phyloP scores from a whole-genome alignment of 2,113 vertebrate genomes.

The Anas platyrhynchos region DNA sequence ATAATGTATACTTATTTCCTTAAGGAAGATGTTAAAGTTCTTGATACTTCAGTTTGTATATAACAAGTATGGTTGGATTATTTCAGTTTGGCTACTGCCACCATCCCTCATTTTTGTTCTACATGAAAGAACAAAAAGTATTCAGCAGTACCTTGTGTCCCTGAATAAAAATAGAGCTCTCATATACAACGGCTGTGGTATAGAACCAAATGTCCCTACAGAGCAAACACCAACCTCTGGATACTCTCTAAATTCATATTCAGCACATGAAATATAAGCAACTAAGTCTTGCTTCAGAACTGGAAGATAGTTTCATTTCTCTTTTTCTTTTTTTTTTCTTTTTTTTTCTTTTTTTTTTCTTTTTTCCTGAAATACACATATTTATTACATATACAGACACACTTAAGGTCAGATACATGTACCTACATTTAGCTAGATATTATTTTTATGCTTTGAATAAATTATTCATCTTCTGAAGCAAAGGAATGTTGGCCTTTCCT shows the following conservation, averaged over 20 bases:
- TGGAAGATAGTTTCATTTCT: background rate
- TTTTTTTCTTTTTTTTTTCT: background rate
- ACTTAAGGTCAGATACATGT: background rate
- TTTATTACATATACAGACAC: too few species aligned
- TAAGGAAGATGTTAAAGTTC: background rate
- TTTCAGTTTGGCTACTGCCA: background rate
- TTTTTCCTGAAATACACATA: background rate
- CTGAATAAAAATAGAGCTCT: background rate
- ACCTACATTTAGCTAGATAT: background rate
- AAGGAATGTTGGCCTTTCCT: background rate
- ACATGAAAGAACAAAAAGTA: background rate
- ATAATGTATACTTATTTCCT: background rate
- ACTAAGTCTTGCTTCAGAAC: background rate
- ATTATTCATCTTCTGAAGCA: background rate
- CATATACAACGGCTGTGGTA: background rate
- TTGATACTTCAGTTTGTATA: background rate
- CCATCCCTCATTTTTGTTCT: background rate
- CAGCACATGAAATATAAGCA: background rate
- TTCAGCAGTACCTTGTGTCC: background rate
- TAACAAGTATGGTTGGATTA: background rate
- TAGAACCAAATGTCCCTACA: background rate
- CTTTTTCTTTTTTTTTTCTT: too few species aligned
- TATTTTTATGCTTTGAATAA: background rate
- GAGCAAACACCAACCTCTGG: background rate
- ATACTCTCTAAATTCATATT: background rate